phyloP scores from a whole-genome alignment of 1,140 invertebrate genomes.

The Spodoptera frugiperda region DNA sequence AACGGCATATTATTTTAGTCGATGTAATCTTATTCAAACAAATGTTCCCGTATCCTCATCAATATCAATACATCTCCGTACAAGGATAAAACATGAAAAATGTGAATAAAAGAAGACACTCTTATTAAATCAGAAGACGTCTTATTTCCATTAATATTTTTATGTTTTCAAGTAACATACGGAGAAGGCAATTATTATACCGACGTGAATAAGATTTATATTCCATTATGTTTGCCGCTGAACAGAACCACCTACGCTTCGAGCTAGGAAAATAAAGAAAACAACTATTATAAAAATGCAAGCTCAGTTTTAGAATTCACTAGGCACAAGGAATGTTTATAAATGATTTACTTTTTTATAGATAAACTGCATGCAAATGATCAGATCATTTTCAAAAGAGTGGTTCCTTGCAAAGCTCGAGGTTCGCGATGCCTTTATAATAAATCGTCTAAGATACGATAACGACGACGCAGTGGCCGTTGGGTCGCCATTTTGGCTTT shows the following conservation, averaged over 20 bases:
- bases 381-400: neutral
- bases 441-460: constrained; percentile 34
- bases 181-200: constrained; percentile 19
- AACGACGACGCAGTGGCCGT: constrained; percentile 12
- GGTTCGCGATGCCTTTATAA: constrained; percentile 28
- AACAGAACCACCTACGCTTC: neutral
- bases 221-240: neutral
- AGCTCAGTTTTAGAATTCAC: neutral
- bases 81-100: neutral
- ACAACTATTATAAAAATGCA: constrained; percentile 3
- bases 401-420: constrained; percentile 9
- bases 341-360: neutral
- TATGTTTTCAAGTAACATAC: constrained; percentile 9
- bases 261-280: neutral
- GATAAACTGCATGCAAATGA: too few species aligned
- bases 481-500: constrained; percentile 24
- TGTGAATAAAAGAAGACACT: neutral
- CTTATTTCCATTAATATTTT: constrained; percentile 14
- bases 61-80: neutral
- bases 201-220: constrained; percentile 16
- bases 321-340: neutral
- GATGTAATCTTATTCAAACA: neutral
- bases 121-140: constrained; percentile 23
- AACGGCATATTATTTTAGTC: neutral
- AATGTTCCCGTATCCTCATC: neutral